Conservation (phyloP, 2,888 invertebrate species). For the Campopleginae sp. region DNA sequence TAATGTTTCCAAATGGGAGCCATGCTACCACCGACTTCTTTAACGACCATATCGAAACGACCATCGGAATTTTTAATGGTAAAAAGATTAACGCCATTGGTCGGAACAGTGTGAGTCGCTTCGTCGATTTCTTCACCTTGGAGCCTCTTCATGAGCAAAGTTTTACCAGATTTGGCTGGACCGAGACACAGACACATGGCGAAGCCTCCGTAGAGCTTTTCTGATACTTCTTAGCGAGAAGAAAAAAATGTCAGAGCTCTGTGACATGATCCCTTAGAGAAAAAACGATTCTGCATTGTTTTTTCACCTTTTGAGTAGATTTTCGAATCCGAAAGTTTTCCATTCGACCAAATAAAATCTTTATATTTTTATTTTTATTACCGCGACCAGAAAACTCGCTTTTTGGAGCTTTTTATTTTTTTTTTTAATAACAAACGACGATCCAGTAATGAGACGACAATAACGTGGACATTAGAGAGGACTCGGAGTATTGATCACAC, state of each 20-base stretch:
- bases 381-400: too few relatives aligned
- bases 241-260: not conserved
- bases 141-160: conserved; percentile 90
- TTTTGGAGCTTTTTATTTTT: not conserved
- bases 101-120: conserved; percentile 92
- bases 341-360: too few relatives aligned
- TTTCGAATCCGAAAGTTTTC: not conserved
- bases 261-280: not conserved
- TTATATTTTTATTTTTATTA: not conserved
- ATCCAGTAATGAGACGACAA: not conserved
- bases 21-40: conserved; percentile 93
- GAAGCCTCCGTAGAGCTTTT: not conserved
- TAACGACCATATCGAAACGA: conserved; percentile 86
- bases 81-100: conserved; percentile 92
- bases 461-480: not conserved
- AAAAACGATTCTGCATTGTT: not conserved
- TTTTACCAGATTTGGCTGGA: conserved; percentile 92
- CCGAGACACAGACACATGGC: conserved; percentile 89
- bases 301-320: not conserved
- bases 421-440: not conserved
- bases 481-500: conserved; percentile 53
- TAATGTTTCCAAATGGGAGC: conserved; percentile 93
- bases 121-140: conserved; percentile 90
- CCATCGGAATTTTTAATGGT: conserved; percentile 86
- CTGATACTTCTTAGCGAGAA: not conserved